Evolutionary conservation across 2,888 invertebrate species (phyloP).

Genomic region (Tachina fera): DNA sequence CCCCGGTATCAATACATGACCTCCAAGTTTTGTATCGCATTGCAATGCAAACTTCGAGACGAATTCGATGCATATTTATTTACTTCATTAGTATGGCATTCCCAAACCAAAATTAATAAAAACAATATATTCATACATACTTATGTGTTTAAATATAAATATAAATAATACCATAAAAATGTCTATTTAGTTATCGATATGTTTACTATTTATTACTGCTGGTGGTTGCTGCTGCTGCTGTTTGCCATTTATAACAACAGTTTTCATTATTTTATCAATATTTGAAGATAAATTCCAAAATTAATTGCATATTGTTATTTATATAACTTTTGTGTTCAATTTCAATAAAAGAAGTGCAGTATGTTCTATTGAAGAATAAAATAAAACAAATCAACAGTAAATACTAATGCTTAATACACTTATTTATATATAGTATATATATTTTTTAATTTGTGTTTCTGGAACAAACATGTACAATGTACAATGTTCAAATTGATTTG

Average conservation of each 20-base stretch:
- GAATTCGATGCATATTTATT: neutral
- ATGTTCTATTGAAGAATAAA: conserved; percentile 47
- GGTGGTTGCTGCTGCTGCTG: conserved; percentile 22
- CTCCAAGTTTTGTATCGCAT: neutral
- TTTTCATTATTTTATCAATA: conserved; percentile 42
- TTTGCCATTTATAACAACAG: conserved; percentile 41
- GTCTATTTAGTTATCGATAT: conserved; percentile 48
- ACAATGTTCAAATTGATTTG: conserved; percentile 69
- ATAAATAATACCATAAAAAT: conserved; percentile 24
- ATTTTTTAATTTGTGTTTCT: conserved; percentile 69
- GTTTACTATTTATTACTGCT: conserved; percentile 12
- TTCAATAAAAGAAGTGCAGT: neutral
- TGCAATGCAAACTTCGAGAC: neutral
- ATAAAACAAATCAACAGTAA: conserved; percentile 23
- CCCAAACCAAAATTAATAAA: conserved; percentile 36
- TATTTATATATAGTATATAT: neutral
- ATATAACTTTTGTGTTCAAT: conserved; percentile 18
- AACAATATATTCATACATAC: neutral
- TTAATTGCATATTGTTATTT: conserved; percentile 52
- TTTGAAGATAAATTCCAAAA: conserved; percentile 58
- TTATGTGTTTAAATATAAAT: neutral
- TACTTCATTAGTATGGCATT: neutral
- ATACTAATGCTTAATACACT: conserved; percentile 1
- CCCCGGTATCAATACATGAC: too few relatives aligned
- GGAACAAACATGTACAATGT: conserved; percentile 66